Base-by-base conservation (phyloP, 2,888 invertebrate genomes). In the Aspidapion aeneum region DNA sequence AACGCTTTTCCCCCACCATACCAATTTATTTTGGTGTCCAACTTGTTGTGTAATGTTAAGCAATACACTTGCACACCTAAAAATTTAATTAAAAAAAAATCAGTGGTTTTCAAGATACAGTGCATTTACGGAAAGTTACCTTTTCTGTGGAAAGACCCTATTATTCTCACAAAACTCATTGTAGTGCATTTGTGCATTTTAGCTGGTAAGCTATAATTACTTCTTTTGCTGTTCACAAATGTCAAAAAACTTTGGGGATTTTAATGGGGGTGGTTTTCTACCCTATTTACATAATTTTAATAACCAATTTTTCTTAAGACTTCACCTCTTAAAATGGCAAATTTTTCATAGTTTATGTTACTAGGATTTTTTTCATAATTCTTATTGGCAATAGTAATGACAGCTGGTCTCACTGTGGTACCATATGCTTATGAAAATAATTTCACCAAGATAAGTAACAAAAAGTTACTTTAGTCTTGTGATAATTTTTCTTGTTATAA, bases 291-390 rank as follows among this genome's bases (percentile, higher is more conserved):
- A 12, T 35, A 35, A 7, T 35, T 3, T 12, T 35, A 12, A 35
- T 35, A 35, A 35, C 35, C 3, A 35, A 35, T 35, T 12, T 35
- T 35, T 35, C 12, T 9, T 12, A 58, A 50, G 50, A 18, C 18
- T 21, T 52, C 16, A 50, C n/a, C 21, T 21, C 52, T 52, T 21
- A 21, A 18, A 55, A 52, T 35, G 18, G 60, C 48, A 22, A 60
- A 55, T 17, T 22, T 16, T 7, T 35, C 12, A 35, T 35, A 35
- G 12, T 35, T 35, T 35, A n/a, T n/a, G n/a, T n/a, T n/a, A n/a
- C n/a, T n/a, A n/a, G n/a, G n/a, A n/a, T n/a, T n/a, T n/a, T n/a
- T n/a, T n/a, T n/a, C n/a, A n/a, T n/a, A n/a, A n/a, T n/a, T n/a
- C n/a, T n/a, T n/a, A n/a, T n/a, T n/a, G n/a, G n/a, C n/a, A n/a